Evolutionary conservation across 2,113 vertebrate genomes (phyloP).

Genomic region (Hemicordylus capensis): DNA sequence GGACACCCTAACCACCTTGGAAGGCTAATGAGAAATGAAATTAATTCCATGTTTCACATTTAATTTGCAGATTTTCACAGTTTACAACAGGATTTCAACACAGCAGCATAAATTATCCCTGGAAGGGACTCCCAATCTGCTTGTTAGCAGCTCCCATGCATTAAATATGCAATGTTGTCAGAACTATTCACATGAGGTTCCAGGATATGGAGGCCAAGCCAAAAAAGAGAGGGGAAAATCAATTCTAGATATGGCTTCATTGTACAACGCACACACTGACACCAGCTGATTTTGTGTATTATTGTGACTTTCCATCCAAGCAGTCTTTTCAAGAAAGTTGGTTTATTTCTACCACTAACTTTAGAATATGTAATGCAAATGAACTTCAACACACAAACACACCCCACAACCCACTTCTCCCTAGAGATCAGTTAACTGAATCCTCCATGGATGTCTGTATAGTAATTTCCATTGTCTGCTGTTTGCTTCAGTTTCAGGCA

Average conservation of each 20-base stretch:
- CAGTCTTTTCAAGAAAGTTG: constrained; percentile 2
- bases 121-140: constrained; percentile 63
- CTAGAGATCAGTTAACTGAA: constrained; percentile 39
- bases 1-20: constrained; percentile 33
- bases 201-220: background rate
- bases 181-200: background rate
- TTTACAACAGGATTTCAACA: constrained; percentile 38
- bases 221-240: background rate
- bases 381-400: constrained; percentile 32
- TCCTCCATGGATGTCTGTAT: constrained; percentile 34
- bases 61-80: constrained; percentile 46
- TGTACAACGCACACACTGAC: background rate
- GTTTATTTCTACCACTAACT: constrained; percentile 40
- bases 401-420: constrained; percentile 29
- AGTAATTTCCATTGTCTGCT: constrained; percentile 40
- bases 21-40: constrained; percentile 49
- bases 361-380: constrained; percentile 35
- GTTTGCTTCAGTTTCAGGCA: constrained; percentile 50
- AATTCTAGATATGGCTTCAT: constrained; percentile 18
- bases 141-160: background rate
- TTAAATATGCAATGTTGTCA: constrained; percentile 4
- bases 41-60: constrained; percentile 54
- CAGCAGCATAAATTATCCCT: constrained; percentile 58
- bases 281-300: background rate
- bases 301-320: background rate